Evolutionary conservation across 1,140 invertebrate genomes (phyloP).

Genomic region (Intoshia linei): DNA sequence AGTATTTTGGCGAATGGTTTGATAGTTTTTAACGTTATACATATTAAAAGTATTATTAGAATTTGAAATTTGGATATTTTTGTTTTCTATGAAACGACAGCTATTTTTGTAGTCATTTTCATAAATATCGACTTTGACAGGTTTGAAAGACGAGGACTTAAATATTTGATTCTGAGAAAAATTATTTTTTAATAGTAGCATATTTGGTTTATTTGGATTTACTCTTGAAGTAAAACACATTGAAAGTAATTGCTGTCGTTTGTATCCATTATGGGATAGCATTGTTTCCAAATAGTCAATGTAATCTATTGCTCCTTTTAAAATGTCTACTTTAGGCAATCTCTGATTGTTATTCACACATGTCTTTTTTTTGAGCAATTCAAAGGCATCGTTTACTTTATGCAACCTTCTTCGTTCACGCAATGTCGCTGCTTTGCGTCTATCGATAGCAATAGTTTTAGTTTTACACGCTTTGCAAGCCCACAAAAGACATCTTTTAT

Average conservation of each 20-base stretch:
- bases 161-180: not conserved
- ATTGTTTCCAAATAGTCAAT: constrained; percentile 54
- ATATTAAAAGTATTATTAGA: too few relatives aligned
- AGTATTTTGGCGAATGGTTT: too few relatives aligned
- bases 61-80: too few relatives aligned
- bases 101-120: too few relatives aligned
- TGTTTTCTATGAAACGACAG: too few relatives aligned
- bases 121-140: too few relatives aligned
- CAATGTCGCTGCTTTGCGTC: constrained; percentile 73
- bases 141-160: too few relatives aligned
- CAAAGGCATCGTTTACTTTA: constrained; percentile 92
- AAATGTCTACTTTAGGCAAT: constrained; percentile 75
- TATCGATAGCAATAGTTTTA: constrained; percentile 61
- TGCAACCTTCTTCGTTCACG: constrained; percentile 53
- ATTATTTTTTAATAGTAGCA: not conserved
- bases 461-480: constrained; percentile 78
- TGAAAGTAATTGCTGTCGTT: too few relatives aligned
- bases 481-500: constrained; percentile 49
- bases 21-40: too few relatives aligned
- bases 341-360: constrained; percentile 70
- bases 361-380: constrained; percentile 55
- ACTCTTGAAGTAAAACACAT: too few relatives aligned
- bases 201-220: not conserved
- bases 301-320: constrained; percentile 79
- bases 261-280: constrained; percentile 18